Conservation (phyloP, 1,140 invertebrate genomes). For the Drosophila serrata region DNA sequence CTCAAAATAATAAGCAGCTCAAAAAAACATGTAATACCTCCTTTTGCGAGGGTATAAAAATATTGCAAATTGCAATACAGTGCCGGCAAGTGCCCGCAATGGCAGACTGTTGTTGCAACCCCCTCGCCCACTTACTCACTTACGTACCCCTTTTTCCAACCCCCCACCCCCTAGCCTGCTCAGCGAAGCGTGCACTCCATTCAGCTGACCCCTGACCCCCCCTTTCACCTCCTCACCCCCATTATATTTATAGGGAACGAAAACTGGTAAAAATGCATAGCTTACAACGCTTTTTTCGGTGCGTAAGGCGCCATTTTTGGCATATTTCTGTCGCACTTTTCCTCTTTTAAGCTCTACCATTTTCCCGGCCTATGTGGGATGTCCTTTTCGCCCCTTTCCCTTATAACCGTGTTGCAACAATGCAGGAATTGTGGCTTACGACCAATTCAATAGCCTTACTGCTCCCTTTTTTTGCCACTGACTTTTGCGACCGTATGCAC, state of each 20-base stretch:
- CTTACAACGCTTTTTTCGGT: constrained; percentile 44
- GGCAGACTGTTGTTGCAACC: constrained; percentile 35
- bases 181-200: constrained; percentile 46
- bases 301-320: constrained; percentile 65
- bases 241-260: constrained; percentile 33
- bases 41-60: constrained; percentile 45
- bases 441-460: constrained; percentile 47
- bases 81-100: constrained; percentile 63
- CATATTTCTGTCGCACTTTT: constrained; percentile 46
- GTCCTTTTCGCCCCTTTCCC: neutral
- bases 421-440: constrained; percentile 42
- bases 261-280: constrained; percentile 42
- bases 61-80: constrained; percentile 74
- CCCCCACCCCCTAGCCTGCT: constrained; percentile 1
- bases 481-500: constrained; percentile 46
- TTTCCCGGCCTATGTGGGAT: constrained; percentile 17
- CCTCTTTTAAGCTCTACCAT: neutral
- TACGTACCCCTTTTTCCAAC: neutral
- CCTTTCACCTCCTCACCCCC: constrained; percentile 18
- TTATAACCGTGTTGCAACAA: constrained; percentile 30
- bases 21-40: constrained; percentile 18
- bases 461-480: constrained; percentile 28
- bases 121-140: constrained; percentile 17
- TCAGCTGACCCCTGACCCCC: constrained; percentile 32
- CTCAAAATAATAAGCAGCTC: neutral